Evolutionary conservation across 1,140 invertebrate species (phyloP).

Genomic region (Zaprionus kolodkinae): DNA sequence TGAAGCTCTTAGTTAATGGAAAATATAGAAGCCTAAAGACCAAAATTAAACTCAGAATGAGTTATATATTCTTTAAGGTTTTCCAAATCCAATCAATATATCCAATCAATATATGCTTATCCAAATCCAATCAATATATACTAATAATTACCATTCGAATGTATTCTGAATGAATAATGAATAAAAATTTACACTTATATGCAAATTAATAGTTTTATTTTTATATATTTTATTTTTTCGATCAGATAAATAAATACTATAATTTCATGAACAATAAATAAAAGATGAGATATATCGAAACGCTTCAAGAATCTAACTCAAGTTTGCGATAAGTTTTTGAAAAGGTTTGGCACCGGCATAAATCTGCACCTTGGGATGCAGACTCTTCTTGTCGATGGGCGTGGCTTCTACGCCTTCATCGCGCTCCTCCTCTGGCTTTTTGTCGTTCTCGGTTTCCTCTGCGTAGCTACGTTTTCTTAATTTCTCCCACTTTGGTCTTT

Average conservation of each 20-base stretch:
- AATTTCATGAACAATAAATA: background rate
- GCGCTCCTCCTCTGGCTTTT: background rate
- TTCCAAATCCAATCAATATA: no score
- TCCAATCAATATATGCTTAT: no score
- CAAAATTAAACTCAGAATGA: no score
- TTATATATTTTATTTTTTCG: background rate
- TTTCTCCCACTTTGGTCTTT: conserved; percentile 45
- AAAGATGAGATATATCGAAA: background rate
- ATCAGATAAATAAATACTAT: background rate
- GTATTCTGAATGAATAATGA: no score
- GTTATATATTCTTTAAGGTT: no score
- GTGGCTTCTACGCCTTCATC: background rate
- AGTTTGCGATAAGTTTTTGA: conserved; percentile 55
- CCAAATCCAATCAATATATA: no score
- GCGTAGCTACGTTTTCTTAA: conserved; percentile 55
- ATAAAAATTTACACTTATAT: no score
- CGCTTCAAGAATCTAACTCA: conserved; percentile 41
- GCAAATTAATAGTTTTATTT: no score
- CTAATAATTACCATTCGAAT: no score
- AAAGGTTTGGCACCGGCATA: conserved; percentile 60
- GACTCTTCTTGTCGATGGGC: background rate
- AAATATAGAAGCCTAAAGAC: no score
- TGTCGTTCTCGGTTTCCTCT: background rate
- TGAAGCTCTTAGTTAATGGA: no score
- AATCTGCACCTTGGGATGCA: conserved; percentile 44